Evolutionary conservation across 2,797 vertebrate species (phyloP), one percentile per base, ranked within the genome.

Genomic region (Morus bassanus): DNA sequence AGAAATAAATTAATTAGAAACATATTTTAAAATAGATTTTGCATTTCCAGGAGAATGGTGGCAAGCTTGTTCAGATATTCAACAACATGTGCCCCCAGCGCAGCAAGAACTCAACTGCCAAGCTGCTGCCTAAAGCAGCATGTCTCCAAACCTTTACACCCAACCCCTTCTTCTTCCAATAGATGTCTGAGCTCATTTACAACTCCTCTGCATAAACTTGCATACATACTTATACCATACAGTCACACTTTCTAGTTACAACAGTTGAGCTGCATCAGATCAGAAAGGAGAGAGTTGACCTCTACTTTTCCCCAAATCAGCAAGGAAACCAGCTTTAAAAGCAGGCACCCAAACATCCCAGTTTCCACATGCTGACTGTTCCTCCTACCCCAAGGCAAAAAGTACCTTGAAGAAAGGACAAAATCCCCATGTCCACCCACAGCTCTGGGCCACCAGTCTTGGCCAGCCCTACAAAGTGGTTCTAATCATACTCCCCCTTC

Each of bases 11-110:
- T 19, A 18, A 64, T 67, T 53, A 56, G 69, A 93, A 95, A 70
- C 18, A 37, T 4, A 64, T 63, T 85, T 88, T 56, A 10, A 51
- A 88, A 48, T 11, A 65, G 15, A 74, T 59, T 77, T 92, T 56
- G 51, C 39, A 70, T 53, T 93, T 85, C 27, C 72, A 95, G 39
- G 6, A 94, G 63, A 79, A 83, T 3, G 2, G 9, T 82, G 46
- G 16, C 27, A 69, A 50, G 8, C 24, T 83, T 54, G 15, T 73
- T 85, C 48, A 80, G 33, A n/a, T 51, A 83, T 23, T 76, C 48
- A 48, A 76, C 25, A 75, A 24, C 3, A 1, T 0, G 3, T 8
- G 22, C 7, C 18, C 14, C 28, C 13, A 31, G 73, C 1, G 23
- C 19, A 77, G 37, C 57, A 89, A 57, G 68, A 85, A 83, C 14